These are phyloP conservation scores for Athrips mouffetella DNA, from an alignment of 2,888 invertebrate species.

Conservation along the genomic window DNA sequence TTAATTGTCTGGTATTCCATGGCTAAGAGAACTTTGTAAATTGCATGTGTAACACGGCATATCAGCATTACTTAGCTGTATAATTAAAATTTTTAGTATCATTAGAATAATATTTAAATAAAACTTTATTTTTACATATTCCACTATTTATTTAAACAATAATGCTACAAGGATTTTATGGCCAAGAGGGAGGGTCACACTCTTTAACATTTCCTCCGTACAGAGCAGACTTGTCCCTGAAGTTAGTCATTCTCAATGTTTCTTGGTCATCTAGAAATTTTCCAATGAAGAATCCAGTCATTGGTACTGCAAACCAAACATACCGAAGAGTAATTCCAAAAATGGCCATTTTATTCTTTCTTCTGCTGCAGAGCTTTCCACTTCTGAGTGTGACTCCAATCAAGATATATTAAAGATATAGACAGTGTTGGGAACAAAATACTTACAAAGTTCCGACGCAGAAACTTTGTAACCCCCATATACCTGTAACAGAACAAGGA, in stretches of 20 bases:
- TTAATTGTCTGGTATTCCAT: constrained; percentile 60
- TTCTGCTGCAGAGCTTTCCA: constrained; percentile 80
- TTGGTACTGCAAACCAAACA: constrained; percentile 71
- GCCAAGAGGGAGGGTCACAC: constrained; percentile 87
- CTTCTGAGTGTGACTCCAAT: constrained; percentile 84
- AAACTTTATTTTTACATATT: constrained; percentile 13
- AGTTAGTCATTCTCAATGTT: constrained; percentile 83
- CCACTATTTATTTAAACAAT: constrained; percentile 28
- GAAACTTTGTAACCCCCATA: constrained; percentile 74
- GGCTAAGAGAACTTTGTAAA: constrained; percentile 59
- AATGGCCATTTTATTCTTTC: constrained; percentile 63
- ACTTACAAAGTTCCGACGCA: constrained; percentile 82
- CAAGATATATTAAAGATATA: constrained; percentile 80
- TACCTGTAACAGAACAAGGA: constrained; percentile 41
- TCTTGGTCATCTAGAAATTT: constrained; percentile 82
- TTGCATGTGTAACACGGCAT: too few relatives aligned
- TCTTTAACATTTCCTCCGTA: constrained; percentile 82
- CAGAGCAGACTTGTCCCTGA: constrained; percentile 88
- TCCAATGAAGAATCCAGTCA: constrained; percentile 80
- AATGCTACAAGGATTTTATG: constrained; percentile 42
- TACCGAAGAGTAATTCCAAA: constrained; percentile 78
- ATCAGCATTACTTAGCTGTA: too few relatives aligned
- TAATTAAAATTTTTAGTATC: too few relatives aligned
- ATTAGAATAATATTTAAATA: not conserved
- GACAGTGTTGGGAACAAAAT: constrained; percentile 82